Percentiles rank a stretch among this genome's conserved stretches.
Evolutionary conservation across 2,113 vertebrate genomes (phyloP).

Genomic region (Saccopteryx leptura): DNA sequence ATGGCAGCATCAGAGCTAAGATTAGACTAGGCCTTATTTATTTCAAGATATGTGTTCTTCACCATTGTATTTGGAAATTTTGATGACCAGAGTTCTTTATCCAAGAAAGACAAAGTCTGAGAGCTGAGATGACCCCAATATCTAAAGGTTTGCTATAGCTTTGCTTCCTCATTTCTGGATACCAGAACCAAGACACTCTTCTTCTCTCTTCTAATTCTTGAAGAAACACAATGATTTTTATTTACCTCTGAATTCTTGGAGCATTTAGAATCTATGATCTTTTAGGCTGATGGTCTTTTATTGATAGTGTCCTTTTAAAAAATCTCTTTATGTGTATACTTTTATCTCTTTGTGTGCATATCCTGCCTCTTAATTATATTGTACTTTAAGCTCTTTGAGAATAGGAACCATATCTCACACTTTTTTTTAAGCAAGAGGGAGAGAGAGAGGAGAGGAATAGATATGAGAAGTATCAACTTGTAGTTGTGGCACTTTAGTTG

Average conservation of each 20-base stretch:
- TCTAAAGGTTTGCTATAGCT: not conserved
- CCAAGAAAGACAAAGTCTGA: constrained; percentile 18
- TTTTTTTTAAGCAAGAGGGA: not conserved
- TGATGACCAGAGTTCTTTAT: not conserved
- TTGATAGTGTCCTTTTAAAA: not conserved
- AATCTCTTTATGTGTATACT: not conserved
- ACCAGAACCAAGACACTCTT: not conserved
- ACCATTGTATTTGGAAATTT: not conserved
- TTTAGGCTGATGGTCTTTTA: constrained; percentile 32
- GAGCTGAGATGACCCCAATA: not conserved
- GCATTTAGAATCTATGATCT: not conserved
- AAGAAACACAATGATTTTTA: constrained; percentile 43
- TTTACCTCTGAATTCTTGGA: constrained; percentile 22
- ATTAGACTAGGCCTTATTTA: not conserved
- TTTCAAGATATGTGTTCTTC: not conserved
- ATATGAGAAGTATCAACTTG: too few species aligned
- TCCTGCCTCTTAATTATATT: not conserved
- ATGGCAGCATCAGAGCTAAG: not conserved
- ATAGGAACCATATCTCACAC: not conserved
- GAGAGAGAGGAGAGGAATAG: too few species aligned
- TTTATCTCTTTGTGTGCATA: not conserved
- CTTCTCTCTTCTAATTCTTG: not conserved
- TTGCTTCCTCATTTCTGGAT: not conserved
- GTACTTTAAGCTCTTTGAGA: not conserved
- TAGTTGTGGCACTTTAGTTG: too few species aligned